Conservation (phyloP, 1,140 invertebrate species). For the Chionoecetes opilio region DNA sequence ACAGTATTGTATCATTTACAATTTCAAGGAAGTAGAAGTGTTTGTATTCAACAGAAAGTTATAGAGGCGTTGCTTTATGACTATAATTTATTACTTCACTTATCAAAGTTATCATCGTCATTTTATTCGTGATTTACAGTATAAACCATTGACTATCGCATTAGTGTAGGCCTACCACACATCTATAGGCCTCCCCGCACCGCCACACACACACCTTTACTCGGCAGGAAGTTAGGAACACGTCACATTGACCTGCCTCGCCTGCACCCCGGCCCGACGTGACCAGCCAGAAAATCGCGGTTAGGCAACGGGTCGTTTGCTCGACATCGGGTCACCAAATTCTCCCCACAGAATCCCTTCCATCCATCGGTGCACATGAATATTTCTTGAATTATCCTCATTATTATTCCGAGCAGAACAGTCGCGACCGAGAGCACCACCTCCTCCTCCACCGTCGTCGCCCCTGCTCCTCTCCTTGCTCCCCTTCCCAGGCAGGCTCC, state of each 20-base stretch:
- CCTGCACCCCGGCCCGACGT: neutral
- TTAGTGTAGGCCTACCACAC: neutral
- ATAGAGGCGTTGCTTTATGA: too few relatives aligned
- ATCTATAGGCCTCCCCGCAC: neutral
- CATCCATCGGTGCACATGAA: constrained; percentile 64
- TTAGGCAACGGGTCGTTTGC: constrained; percentile 56
- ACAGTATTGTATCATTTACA: too few relatives aligned
- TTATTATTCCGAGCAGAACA: constrained; percentile 55
- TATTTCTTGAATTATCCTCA: constrained; percentile 66
- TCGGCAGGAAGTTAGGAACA: neutral
- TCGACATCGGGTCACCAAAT: neutral
- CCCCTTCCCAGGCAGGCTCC: neutral
- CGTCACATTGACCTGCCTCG: neutral
- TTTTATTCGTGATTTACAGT: too few relatives aligned
- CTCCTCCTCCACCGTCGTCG: neutral
- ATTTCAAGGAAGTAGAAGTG: too few relatives aligned
- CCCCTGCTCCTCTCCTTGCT: neutral
- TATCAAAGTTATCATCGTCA: too few relatives aligned
- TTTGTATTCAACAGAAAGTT: too few relatives aligned
- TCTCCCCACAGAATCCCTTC: constrained; percentile 32
- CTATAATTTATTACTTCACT: too few relatives aligned
- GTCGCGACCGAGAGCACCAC: neutral
- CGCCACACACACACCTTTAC: too few relatives aligned
- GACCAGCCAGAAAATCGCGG: constrained; percentile 16
- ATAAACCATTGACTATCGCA: neutral